Evolutionary conservation across 2,113 vertebrate species (phyloP).

Genomic region (Caracal caracal): DNA sequence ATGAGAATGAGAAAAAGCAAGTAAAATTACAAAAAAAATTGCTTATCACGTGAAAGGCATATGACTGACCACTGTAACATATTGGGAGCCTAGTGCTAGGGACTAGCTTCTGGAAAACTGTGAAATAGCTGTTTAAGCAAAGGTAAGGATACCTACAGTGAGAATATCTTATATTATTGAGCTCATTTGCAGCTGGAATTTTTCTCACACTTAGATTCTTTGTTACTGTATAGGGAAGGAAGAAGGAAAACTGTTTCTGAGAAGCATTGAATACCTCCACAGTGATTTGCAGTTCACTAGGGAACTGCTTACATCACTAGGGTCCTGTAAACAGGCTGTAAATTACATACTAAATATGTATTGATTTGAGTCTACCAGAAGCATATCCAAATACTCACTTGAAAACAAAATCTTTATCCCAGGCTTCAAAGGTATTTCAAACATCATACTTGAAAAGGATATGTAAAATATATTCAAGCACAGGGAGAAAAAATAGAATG

Average conservation of each 20-base stretch:
- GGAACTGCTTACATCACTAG: not conserved
- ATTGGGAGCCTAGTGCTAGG: accelerated
- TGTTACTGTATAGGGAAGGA: not conserved
- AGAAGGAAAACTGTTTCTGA: not conserved
- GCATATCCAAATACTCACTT: not conserved
- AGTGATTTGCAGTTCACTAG: not conserved
- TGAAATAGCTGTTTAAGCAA: not conserved
- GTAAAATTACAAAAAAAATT: not conserved
- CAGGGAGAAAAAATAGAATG: not conserved
- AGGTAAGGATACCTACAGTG: not conserved
- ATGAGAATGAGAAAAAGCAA: not conserved
- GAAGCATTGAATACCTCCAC: not conserved
- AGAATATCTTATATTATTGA: not conserved
- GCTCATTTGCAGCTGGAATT: not conserved
- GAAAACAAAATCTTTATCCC: not conserved
- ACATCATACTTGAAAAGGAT: not conserved
- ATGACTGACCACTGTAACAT: not conserved
- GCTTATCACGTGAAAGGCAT: not conserved
- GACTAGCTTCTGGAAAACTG: not conserved
- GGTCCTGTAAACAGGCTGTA: not conserved
- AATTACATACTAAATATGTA: not conserved
- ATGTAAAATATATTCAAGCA: not conserved
- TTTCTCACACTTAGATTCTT: not conserved
- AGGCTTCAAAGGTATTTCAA: not conserved
- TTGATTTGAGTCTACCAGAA: not conserved